Evolutionary conservation across 2,888 invertebrate species (phyloP).

Genomic region (Pristionchus arcanus): DNA sequence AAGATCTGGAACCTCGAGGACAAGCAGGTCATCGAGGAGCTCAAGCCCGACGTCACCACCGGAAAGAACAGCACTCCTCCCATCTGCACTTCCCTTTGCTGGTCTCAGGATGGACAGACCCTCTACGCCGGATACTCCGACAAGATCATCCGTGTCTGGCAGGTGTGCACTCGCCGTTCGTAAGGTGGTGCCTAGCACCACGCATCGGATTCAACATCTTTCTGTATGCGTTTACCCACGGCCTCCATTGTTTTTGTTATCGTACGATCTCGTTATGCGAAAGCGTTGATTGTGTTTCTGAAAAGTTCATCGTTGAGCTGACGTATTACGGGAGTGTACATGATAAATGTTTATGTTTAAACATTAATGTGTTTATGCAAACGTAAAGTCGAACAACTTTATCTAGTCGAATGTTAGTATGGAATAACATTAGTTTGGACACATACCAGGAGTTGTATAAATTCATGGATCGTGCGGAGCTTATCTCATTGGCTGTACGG

Average conservation of each 20-base stretch:
- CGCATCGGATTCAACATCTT: constrained; percentile 41
- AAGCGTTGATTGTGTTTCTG: constrained; percentile 42
- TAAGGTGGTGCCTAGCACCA: constrained; percentile 44
- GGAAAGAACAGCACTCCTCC: constrained; percentile 88
- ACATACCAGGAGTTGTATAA: neutral
- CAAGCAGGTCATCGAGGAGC: constrained; percentile 98
- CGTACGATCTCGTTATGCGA: constrained; percentile 24
- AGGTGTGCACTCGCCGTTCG: constrained; percentile 84
- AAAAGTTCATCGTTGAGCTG: neutral
- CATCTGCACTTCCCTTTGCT: constrained; percentile 87
- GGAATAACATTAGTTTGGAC: neutral
- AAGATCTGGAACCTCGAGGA: constrained; percentile 99
- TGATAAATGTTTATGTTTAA: constrained; percentile 40
- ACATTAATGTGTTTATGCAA: neutral
- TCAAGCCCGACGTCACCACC: constrained; percentile 94
- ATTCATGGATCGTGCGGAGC: constrained; percentile 61
- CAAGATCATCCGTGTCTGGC: constrained; percentile 98
- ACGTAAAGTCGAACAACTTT: neutral
- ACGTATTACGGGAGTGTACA: constrained; percentile 16
- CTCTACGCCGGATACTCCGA: constrained; percentile 95
- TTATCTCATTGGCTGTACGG: constrained; percentile 61
- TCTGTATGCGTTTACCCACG: constrained; percentile 24
- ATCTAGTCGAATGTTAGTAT: neutral
- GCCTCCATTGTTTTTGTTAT: constrained; percentile 54
- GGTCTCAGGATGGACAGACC: constrained; percentile 90